Conservation (phyloP, 92 coral and sea anemone genomes). For the Parazoanthus atlanticus region DNA sequence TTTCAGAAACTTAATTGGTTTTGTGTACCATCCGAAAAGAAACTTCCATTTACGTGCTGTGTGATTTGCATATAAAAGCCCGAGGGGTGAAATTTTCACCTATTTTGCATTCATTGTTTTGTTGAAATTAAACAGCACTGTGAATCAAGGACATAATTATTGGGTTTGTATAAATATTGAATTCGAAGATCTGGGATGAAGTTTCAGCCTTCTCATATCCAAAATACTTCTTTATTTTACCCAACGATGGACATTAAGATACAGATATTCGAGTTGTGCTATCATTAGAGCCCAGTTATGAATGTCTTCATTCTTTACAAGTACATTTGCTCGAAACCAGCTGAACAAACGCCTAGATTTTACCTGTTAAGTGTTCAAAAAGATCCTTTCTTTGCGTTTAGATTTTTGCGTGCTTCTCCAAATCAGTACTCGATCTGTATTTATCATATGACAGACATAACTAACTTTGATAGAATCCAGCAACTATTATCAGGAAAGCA, state of each 20-base stretch:
- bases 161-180: background rate
- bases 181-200: background rate
- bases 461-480: background rate
- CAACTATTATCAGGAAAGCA: background rate
- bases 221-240: background rate
- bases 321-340: constrained; percentile 4
- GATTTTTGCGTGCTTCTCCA: background rate
- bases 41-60: background rate
- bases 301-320: background rate
- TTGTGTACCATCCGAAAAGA: background rate
- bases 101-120: constrained; percentile 25
- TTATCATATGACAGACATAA: background rate
- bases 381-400: background rate
- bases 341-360: background rate
- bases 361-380: background rate
- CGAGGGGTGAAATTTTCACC: constrained; percentile 6
- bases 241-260: background rate
- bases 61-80: constrained; percentile 42
- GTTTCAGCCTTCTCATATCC: background rate
- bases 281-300: background rate
- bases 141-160: constrained; percentile 1
- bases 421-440: background rate
- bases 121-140: background rate
- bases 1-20: constrained; percentile 31
- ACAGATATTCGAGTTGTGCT: background rate